phyloP scores from a whole-genome alignment of 1,140 invertebrate species.

The Anastatus disparis region DNA sequence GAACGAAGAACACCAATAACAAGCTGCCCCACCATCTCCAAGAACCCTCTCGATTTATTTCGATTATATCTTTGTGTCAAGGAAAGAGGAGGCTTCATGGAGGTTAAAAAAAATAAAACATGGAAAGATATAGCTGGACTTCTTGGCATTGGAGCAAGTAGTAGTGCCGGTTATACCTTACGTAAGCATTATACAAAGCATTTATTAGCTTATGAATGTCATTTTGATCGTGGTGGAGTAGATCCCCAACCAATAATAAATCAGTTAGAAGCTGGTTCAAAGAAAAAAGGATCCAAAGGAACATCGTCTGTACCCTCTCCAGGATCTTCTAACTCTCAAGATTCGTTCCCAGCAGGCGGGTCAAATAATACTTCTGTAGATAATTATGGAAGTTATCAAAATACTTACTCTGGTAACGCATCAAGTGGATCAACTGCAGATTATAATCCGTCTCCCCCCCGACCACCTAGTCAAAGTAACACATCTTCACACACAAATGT shows the following conservation, averaged over 20 bases:
- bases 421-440: conserved; percentile 67
- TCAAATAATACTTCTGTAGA: conserved; percentile 82
- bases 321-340: conserved; percentile 90
- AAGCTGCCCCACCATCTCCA: conserved; percentile 95
- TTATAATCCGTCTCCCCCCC: conserved; percentile 71
- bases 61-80: conserved; percentile 93
- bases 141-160: conserved; percentile 93
- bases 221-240: conserved; percentile 94
- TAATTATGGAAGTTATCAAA: conserved; percentile 80
- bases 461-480: conserved; percentile 75
- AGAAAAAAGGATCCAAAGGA: conserved; percentile 86
- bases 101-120: conserved; percentile 97
- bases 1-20: conserved; percentile 91
- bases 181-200: conserved; percentile 98
- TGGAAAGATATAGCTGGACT: conserved; percentile 98
- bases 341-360: conserved; percentile 84
- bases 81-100: conserved; percentile 96
- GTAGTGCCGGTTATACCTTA: conserved; percentile 95
- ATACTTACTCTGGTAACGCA: conserved; percentile 62
- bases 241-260: conserved; percentile 96
- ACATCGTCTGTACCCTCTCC: conserved; percentile 84
- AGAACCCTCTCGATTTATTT: conserved; percentile 97
- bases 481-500: conserved; percentile 72
- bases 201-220: conserved; percentile 93
- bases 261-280: conserved; percentile 88